Conservation (phyloP, 1,140 invertebrate genomes). For the Phymastichus coffea region DNA sequence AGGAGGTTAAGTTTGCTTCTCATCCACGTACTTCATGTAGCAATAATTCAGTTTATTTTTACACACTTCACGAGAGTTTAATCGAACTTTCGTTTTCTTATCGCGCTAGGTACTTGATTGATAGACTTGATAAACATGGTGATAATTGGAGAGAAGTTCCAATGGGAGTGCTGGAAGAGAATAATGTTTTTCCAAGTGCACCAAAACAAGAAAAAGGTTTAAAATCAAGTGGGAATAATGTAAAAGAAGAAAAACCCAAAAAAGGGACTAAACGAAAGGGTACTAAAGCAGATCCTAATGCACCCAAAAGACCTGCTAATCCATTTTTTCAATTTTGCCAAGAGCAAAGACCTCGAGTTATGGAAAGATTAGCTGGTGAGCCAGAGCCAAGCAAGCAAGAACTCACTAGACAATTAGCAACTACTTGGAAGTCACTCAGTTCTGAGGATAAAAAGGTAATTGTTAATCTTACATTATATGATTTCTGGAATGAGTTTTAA, state of each 20-base stretch:
- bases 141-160: conserved; percentile 55
- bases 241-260: conserved; percentile 52
- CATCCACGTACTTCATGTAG: neutral
- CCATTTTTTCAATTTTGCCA: conserved; percentile 81
- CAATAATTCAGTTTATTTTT: neutral
- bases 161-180: conserved; percentile 55
- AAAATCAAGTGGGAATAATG: conserved; percentile 39
- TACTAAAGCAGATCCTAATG: conserved; percentile 67
- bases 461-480: neutral
- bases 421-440: conserved; percentile 70
- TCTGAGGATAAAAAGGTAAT: conserved; percentile 69
- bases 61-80: neutral
- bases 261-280: conserved; percentile 54
- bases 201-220: conserved; percentile 46
- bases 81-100: conserved; percentile 9
- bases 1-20: conserved; percentile 43
- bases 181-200: conserved; percentile 47
- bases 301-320: conserved; percentile 76
- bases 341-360: conserved; percentile 71
- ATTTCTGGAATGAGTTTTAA: neutral
- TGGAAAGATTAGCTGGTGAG: conserved; percentile 67
- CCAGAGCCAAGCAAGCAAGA: conserved; percentile 73
- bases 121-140: conserved; percentile 54
- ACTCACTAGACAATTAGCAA: conserved; percentile 71
- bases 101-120: conserved; percentile 52